Evolutionary conservation across 2,797 vertebrate genomes (phyloP).

Genomic region (Pyrrhura leucotis): DNA sequence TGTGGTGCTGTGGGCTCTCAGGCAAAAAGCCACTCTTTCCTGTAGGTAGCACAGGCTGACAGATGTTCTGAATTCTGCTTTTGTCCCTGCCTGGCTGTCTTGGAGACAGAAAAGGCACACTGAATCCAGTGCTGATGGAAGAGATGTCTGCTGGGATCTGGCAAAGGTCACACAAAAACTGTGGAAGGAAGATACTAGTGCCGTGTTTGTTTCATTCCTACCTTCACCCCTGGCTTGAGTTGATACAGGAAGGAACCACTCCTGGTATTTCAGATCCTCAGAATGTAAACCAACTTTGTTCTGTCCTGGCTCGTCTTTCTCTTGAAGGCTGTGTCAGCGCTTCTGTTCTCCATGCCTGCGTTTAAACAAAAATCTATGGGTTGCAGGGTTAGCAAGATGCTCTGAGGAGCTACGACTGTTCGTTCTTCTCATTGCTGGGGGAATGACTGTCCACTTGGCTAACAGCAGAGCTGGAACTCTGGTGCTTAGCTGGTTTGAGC

Average conservation of each 20-base stretch:
- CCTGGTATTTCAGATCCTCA: background rate
- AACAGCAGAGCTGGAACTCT: background rate
- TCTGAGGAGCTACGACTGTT: background rate
- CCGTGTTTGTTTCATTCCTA: background rate
- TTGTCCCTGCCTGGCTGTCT: background rate
- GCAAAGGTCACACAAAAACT: background rate
- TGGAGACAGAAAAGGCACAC: background rate
- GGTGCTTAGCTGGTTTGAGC: background rate
- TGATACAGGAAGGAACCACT: background rate
- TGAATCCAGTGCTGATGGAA: background rate
- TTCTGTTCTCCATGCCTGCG: rapidly evolving
- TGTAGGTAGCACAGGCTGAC: background rate
- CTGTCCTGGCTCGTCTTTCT: background rate
- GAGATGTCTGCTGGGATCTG: background rate
- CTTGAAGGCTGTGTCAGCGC: background rate
- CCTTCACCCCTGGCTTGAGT: background rate
- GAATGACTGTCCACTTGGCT: background rate
- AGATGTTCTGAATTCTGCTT: conserved; percentile 46
- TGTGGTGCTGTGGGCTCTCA: background rate
- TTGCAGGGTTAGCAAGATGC: background rate
- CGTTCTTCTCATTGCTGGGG: background rate
- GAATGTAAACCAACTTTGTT: background rate
- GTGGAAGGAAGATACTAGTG: background rate
- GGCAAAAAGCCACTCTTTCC: conserved; percentile 10
- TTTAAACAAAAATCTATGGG: background rate